These are phyloP conservation scores for Drosophila ficusphila DNA, from an alignment of 1,140 invertebrate genomes.

Conservation along the genomic window DNA sequence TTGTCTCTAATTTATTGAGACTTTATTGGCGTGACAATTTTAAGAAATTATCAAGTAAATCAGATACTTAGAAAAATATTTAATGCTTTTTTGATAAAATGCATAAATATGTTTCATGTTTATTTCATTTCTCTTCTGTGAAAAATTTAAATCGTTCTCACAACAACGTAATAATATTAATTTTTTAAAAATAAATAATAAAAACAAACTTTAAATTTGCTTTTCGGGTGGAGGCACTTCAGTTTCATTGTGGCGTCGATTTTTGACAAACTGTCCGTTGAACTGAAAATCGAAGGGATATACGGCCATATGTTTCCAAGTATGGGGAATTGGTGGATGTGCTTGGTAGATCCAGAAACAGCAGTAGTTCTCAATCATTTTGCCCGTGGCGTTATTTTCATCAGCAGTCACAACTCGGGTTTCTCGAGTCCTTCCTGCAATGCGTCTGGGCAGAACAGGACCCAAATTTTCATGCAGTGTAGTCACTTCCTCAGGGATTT, in stretches of 20 bases:
- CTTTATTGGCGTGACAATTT: too few relatives aligned
- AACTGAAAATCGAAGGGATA: slow-evolving; percentile 54
- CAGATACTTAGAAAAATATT: too few relatives aligned
- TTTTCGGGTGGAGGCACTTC: neutral
- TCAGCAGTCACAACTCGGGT: neutral
- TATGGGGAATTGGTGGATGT: slow-evolving; percentile 29
- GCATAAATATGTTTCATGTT: too few relatives aligned
- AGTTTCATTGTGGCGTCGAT: slow-evolving; percentile 14
- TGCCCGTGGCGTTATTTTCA: neutral
- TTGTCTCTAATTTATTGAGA: too few relatives aligned
- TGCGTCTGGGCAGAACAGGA: neutral
- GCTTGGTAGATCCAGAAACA: slow-evolving; percentile 59
- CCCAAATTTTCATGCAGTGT: neutral
- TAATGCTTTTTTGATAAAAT: too few relatives aligned
- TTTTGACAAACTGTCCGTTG: slow-evolving; percentile 45
- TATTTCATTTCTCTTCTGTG: too few relatives aligned
- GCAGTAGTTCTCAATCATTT: slow-evolving; percentile 48
- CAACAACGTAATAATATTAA: too few relatives aligned
- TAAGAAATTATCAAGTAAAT: too few relatives aligned
- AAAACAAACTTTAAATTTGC: too few relatives aligned
- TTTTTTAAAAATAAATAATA: too few relatives aligned
- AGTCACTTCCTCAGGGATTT: slow-evolving; percentile 30
- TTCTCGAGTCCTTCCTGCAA: slow-evolving; percentile 35
- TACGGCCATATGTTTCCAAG: slow-evolving; percentile 23
- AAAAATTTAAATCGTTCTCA: too few relatives aligned